Evolutionary conservation across 2,113 vertebrate genomes (phyloP).

Genomic region (Scartelaos histophorus): DNA sequence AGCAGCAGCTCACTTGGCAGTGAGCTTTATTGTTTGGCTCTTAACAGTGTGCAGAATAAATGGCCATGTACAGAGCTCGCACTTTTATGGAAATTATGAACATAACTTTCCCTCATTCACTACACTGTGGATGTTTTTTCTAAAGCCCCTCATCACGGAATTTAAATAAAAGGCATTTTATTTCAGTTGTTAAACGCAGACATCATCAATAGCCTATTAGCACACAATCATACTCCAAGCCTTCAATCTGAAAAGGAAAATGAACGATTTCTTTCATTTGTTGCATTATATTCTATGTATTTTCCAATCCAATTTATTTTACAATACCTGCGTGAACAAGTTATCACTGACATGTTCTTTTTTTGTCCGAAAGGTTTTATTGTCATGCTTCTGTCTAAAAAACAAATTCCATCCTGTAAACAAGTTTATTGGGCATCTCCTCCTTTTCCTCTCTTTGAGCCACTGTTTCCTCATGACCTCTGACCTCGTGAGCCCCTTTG

Average conservation of each 20-base stretch:
- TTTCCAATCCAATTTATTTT: no score
- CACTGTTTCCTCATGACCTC: constrained; percentile 56
- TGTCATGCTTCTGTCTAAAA: neutral
- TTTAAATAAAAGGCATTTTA: neutral
- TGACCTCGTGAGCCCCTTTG: constrained; percentile 40
- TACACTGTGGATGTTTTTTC: constrained; percentile 7
- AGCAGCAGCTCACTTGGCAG: constrained; percentile 43
- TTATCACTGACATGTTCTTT: neutral
- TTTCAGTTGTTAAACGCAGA: neutral
- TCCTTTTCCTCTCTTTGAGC: constrained; percentile 68
- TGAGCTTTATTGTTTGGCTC: constrained; percentile 40
- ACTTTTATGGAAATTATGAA: constrained; percentile 34
- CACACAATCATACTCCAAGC: neutral
- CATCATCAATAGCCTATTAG: neutral
- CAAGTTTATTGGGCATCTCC: constrained; percentile 57
- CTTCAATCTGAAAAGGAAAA: no score
- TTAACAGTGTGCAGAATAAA: constrained; percentile 28
- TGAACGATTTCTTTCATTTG: no score
- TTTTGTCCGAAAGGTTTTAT: neutral
- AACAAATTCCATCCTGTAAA: constrained; percentile 35
- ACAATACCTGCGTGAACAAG: neutral
- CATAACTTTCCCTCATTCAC: constrained; percentile 8
- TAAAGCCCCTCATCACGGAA: neutral
- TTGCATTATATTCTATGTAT: no score
- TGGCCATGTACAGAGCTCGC: constrained; percentile 22